These are phyloP conservation scores for Rhagium mordax DNA, from an alignment of 2,888 invertebrate genomes.

Conservation along the genomic window DNA sequence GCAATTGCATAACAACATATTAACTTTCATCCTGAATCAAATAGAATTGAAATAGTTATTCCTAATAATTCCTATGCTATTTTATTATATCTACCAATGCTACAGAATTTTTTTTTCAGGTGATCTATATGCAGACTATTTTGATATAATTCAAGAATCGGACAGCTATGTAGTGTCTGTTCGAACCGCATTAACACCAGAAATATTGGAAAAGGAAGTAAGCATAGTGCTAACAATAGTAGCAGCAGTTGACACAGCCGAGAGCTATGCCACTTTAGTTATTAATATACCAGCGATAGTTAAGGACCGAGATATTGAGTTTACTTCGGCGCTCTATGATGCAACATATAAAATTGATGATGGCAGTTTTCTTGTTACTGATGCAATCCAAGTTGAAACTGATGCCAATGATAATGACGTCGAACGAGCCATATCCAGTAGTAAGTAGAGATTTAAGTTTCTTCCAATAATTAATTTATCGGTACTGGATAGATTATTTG, in stretches of 20 bases:
- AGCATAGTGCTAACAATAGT: conserved; percentile 42
- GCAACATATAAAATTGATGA: conserved; percentile 34
- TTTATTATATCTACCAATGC: background rate
- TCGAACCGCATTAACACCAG: background rate
- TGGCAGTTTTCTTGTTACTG: conserved; percentile 18
- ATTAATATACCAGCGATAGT: conserved; percentile 43
- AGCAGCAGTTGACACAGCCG: conserved; percentile 32
- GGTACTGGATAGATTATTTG: no score
- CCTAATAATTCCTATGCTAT: no score
- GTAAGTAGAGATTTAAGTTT: conserved; percentile 3
- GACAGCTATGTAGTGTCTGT: conserved; percentile 11
- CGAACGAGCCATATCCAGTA: background rate
- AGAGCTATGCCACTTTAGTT: conserved; percentile 44
- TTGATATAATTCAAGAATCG: background rate
- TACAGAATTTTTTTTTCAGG: conserved; percentile 4
- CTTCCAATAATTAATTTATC: no score
- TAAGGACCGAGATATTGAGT: conserved; percentile 21
- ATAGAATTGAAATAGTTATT: no score
- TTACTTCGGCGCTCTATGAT: conserved; percentile 35
- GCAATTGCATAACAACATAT: no score
- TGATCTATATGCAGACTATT: background rate
- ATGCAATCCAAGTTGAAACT: conserved; percentile 28
- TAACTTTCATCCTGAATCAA: no score
- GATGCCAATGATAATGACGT: conserved; percentile 23
- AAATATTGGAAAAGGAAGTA: conserved; percentile 24